Percentiles rank a stretch among this genome's conserved stretches.
These are phyloP conservation scores for Philaethria dido DNA, from an alignment of 2,888 invertebrate species.

Conservation along the genomic window DNA sequence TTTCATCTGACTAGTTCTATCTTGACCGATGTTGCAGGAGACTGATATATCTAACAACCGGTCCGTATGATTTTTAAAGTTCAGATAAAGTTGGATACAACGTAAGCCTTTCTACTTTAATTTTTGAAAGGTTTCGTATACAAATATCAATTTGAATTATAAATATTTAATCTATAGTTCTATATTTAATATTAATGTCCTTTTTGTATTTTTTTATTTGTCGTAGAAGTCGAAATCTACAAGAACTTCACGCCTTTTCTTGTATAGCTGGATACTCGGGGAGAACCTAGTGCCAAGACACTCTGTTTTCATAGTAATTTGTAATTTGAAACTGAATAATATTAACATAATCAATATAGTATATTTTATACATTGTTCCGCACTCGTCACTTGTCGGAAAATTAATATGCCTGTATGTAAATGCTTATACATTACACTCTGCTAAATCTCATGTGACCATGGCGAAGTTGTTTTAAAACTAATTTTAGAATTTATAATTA, in stretches of 20 bases:
- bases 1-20: constrained; percentile 2
- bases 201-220: not conserved
- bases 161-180: not conserved
- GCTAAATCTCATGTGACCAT: not conserved
- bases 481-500: too few species aligned
- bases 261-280: too few species aligned
- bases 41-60: constrained; percentile 14
- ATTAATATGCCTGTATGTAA: not conserved
- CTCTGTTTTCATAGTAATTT: too few species aligned
- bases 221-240: too few species aligned
- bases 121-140: constrained; percentile 5
- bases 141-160: not conserved
- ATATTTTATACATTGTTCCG: too few species aligned
- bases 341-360: too few species aligned
- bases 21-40: constrained; percentile 5
- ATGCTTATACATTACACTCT: not conserved
- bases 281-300: too few species aligned
- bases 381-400: not conserved
- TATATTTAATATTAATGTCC: not conserved
- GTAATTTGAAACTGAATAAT: too few species aligned
- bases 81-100: not conserved
- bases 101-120: constrained; percentile 10
- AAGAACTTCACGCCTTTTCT: too few species aligned
- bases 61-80: constrained; percentile 14
- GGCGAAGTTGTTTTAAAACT: too few species aligned